Evolutionary conservation across 2,888 invertebrate species (phyloP).

Genomic region (Mythimna pallens): DNA sequence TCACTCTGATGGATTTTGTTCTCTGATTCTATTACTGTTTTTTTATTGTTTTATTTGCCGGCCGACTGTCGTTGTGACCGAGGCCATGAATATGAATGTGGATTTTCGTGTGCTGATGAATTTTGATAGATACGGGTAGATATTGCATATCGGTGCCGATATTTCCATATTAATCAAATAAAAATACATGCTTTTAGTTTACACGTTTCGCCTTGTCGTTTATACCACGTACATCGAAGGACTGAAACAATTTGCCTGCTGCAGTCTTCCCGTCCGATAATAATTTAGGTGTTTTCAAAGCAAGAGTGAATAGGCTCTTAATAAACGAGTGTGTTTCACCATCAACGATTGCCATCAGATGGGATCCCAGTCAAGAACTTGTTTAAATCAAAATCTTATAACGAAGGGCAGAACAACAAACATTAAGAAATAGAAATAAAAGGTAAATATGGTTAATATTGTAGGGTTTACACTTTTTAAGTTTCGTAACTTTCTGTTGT

Average conservation of each 20-base stretch:
- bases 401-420: too few relatives aligned
- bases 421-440: neutral
- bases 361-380: too few relatives aligned
- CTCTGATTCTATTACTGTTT: constrained; percentile 87
- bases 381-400: too few relatives aligned
- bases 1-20: constrained; percentile 87
- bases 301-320: too few relatives aligned
- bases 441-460: neutral
- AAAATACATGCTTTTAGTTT: neutral
- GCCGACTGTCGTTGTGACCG: constrained; percentile 65
- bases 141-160: neutral
- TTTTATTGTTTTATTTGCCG: constrained; percentile 83
- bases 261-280: too few relatives aligned
- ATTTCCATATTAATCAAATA: constrained; percentile 8
- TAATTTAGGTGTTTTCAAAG: too few relatives aligned
- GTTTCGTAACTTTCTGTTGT: neutral
- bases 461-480: neutral
- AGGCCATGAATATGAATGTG: constrained; percentile 80
- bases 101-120: constrained; percentile 25
- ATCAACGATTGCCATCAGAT: too few relatives aligned
- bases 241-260: too few relatives aligned
- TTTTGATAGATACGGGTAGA: constrained; percentile 17
- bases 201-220: too few relatives aligned
- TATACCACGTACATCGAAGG: too few relatives aligned
- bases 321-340: too few relatives aligned